Percentiles rank a stretch among this genome's conserved stretches.
Evolutionary conservation across 2,113 vertebrate species (phyloP).

Genomic region (Telmatochromis brichardi): DNA sequence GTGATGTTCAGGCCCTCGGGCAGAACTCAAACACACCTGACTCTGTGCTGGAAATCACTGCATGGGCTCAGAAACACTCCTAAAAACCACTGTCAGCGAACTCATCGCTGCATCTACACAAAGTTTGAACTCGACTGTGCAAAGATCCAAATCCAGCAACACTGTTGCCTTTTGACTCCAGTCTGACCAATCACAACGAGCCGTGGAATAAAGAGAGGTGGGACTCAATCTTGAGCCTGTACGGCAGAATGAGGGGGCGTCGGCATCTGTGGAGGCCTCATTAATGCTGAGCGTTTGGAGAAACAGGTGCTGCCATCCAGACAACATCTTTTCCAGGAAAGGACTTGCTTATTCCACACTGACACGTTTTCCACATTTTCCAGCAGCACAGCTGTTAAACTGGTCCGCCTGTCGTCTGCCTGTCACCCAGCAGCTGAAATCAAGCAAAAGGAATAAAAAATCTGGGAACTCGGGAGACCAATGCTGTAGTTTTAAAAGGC

Average conservation of each 20-base stretch:
- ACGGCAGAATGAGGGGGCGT: neutral
- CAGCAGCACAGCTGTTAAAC: neutral
- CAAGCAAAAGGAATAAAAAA: accelerated
- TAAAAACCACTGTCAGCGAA: neutral
- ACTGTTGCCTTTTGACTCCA: neutral
- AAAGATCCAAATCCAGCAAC: neutral
- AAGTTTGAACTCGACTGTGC: accelerated
- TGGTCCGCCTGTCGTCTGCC: accelerated
- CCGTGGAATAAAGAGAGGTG: neutral
- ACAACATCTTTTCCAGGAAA: neutral
- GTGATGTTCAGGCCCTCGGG: neutral
- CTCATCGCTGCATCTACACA: neutral
- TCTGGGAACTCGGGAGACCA: neutral
- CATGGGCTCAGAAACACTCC: neutral
- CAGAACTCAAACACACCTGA: neutral
- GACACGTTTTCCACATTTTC: neutral
- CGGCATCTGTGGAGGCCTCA: neutral
- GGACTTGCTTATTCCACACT: neutral
- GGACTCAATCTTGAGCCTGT: accelerated
- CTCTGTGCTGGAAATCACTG: neutral
- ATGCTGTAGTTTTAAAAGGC: neutral
- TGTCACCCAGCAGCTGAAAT: neutral
- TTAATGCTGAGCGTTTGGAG: accelerated
- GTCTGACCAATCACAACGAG: neutral
- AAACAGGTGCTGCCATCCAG: neutral